Evolutionary conservation across 2,113 vertebrate genomes (phyloP), one percentile per base, ranked within the genome.

Genomic region (Daboia siamensis): DNA sequence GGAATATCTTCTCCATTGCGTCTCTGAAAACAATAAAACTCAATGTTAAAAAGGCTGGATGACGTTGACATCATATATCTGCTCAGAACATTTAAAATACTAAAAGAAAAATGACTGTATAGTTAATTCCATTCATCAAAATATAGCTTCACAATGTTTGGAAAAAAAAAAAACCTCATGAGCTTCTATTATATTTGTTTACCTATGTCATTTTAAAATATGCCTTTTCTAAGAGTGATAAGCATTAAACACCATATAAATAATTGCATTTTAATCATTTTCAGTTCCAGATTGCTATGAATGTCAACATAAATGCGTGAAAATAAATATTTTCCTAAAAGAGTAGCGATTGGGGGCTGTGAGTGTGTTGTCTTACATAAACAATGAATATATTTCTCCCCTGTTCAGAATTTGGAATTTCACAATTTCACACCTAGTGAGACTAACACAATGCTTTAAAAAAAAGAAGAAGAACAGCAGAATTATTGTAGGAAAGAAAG

Each of bases 1-100:
- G 99, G 99, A 92, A 99, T 99, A 95, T 99, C 99, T 96, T 99
- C 99, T 87, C 99, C 99, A 59, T 99, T 99, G 92, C 98, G 98
- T 95, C 98, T 98, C 99, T 99, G 96, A 80, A 96, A 95, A 94
- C 0, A 94, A 95, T 15, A 95, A 80, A 94, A 96, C 95, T 0
- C 94, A 95, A 91, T 24, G 64, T 80, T 86, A 96, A 84, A 97
- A 88, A 94, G 95, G 94, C 15, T 17, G 56, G 0, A 0, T 80
- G 80, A 93, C 21, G 5, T 33, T 91, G 90, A 54, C 87, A 24
- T 51, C 88, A 21, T 23, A 17, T 26, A 87, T 90, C 93, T 91
- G 57, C 55, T 20, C 29, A 52, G 74, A 12, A 59, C 54, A 23
- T 8, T 48, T 87, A 20, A 80, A 80, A 88, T 21, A 74, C 15